These are phyloP conservation scores for Catocala fraxini DNA, from an alignment of 2,888 invertebrate genomes.

Conservation along the genomic window DNA sequence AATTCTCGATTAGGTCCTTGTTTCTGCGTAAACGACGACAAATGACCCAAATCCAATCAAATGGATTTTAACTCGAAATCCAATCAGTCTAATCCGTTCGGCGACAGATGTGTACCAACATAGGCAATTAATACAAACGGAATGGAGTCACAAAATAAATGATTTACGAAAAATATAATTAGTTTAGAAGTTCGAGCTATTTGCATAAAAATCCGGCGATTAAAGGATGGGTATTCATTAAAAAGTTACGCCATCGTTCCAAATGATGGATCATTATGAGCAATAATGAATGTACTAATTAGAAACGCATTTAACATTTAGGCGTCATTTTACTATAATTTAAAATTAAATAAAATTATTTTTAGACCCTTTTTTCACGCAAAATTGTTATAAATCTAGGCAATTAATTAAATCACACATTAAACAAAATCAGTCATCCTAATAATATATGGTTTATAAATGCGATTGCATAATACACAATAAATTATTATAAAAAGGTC, in stretches of 20 bases:
- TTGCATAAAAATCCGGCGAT: slow-evolving; percentile 16
- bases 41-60: slow-evolving; percentile 22
- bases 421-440: too few relatives aligned
- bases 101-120: slow-evolving; percentile 26
- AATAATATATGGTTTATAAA: too few relatives aligned
- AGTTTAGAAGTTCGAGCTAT: slow-evolving; percentile 12
- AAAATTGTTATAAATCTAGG: slow-evolving; percentile 2
- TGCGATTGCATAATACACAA: neutral
- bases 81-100: slow-evolving; percentile 23
- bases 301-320: slow-evolving; percentile 11
- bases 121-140: slow-evolving; percentile 17
- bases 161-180: slow-evolving; percentile 13
- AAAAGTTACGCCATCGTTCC: slow-evolving; percentile 9
- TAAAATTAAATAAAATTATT: slow-evolving; percentile 24
- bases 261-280: slow-evolving; percentile 9
- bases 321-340: slow-evolving; percentile 12
- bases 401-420: neutral
- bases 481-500: neutral
- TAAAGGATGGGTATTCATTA: slow-evolving; percentile 6
- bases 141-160: slow-evolving; percentile 21
- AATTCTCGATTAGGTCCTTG: slow-evolving; percentile 10
- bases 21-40: slow-evolving; percentile 14
- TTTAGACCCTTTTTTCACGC: slow-evolving; percentile 6
- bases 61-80: slow-evolving; percentile 28
- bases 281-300: slow-evolving; percentile 13